phyloP scores from a whole-genome alignment of 2,113 vertebrate genomes.

The Notechis scutatus region DNA sequence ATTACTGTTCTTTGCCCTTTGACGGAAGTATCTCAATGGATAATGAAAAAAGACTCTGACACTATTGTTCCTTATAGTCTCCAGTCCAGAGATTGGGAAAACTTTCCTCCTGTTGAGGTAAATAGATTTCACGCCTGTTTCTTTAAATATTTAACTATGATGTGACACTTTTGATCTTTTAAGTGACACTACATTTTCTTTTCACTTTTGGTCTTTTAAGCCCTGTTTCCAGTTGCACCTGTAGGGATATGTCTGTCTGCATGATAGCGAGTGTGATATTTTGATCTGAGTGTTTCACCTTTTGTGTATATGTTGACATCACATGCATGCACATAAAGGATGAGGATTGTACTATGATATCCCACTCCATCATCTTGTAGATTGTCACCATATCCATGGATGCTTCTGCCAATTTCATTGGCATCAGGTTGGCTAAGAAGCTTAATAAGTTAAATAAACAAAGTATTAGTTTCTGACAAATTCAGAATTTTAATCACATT shows the following conservation, averaged over 20 bases:
- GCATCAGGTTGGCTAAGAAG: background rate
- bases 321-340: background rate
- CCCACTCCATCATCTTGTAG: background rate
- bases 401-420: background rate
- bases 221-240: background rate
- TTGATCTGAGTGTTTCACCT: background rate
- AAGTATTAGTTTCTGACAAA: background rate
- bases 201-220: background rate
- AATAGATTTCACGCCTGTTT: slow-evolving; percentile 9
- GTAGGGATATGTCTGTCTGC: background rate
- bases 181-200: background rate
- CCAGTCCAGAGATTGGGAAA: slow-evolving; percentile 68
- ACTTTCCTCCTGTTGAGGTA: slow-evolving; percentile 78
- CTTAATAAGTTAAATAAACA: background rate
- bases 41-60: slow-evolving; percentile 72
- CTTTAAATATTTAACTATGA: background rate
- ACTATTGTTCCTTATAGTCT: slow-evolving; percentile 80
- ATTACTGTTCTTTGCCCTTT: slow-evolving; percentile 82
- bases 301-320: background rate
- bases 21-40: slow-evolving; percentile 74
- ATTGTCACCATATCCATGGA: background rate
- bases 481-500: background rate
- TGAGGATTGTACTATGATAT: background rate
- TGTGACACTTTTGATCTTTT: background rate
- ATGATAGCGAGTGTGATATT: background rate